Base-by-base conservation (phyloP, 2,888 invertebrate species). In the Ophion ellenae region DNA sequence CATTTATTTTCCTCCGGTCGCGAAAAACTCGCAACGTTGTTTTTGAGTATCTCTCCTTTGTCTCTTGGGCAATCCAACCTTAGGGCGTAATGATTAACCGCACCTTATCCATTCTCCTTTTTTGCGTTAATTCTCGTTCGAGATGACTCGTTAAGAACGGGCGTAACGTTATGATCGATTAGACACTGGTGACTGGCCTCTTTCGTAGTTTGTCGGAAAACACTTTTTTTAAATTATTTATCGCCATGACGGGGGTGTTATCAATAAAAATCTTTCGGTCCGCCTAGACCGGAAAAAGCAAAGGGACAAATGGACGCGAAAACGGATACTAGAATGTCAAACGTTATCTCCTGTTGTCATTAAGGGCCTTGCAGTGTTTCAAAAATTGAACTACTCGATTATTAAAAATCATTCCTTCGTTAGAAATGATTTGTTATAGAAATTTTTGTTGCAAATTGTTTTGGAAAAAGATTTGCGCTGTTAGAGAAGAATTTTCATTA, bases 191-290 rank as follows among this genome's bases (percentile, higher is more conserved):
- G 67, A 59, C 20, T 59, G 59, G 53, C 63, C 63, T 40, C 57
- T 28, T 9, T 57, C 45, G 9, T 28, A 6, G 36, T 40, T 69
- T 6, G 59, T 63, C 0, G 10, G 24, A 24, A 63, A 69, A 79
- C 32, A 17, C 69, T 83, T 79, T 78, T 78, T 83, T 45, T 61
- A 59, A 83, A 83, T 77, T 78, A 75, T 36, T 36, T 69, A 40
- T 24, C 69, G 32, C 32, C 32, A 40, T 53, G 75, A 77, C 59
- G 45, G 59, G 66, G 4, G n/a, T 59, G 71, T 73, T 67, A 78
- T 77, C 77, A 61, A 67, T 78, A 73, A 73, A 78, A 82, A 74
- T 66, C 67, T 78, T 67, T 73, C 71, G 57, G 71, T 14, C 2
- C 14, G 53, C 5, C 2, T 53, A 53, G 3, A 53, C 17, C 40